phyloP scores from a whole-genome alignment of 2,797 vertebrate genomes.

The Centroberyx gerrardi region DNA sequence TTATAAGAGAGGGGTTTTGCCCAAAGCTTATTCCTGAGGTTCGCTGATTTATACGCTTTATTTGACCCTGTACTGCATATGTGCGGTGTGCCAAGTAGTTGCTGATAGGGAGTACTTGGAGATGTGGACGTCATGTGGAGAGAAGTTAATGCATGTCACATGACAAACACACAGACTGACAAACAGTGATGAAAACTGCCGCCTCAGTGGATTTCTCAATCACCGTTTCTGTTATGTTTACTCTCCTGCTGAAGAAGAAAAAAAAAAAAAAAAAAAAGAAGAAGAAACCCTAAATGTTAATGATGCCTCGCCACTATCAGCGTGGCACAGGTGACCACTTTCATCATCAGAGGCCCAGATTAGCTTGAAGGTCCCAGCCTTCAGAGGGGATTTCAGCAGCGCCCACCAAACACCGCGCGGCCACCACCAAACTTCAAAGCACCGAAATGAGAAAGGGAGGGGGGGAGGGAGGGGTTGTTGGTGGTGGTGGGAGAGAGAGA shows the following conservation, averaged over 20 bases:
- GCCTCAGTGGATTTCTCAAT: not conserved
- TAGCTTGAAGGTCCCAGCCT: constrained; percentile 59
- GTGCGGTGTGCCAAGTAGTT: not conserved
- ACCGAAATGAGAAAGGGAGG: constrained; percentile 20
- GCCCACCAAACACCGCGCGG: constrained; percentile 7
- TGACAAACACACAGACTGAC: not conserved
- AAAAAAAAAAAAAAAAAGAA: constrained; percentile 14
- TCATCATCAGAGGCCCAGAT: constrained; percentile 57
- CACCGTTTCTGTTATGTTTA: constrained; percentile 1
- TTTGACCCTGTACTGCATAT: not conserved
- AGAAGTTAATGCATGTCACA: not conserved
- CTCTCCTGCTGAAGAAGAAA: not conserved
- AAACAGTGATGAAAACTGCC: not conserved
- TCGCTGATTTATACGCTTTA: too few relatives aligned
- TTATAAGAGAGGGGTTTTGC: not conserved
- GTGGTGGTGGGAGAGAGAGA: not conserved
- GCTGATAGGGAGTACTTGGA: not conserved
- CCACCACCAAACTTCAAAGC: constrained; percentile 68
- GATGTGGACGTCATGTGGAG: not conserved
- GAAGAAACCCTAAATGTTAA: constrained; percentile 45
- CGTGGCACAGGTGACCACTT: constrained; percentile 70
- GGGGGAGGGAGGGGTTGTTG: not conserved
- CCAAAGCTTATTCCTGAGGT: not conserved
- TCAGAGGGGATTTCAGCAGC: constrained; percentile 40
- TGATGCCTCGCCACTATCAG: constrained; percentile 65